Percentiles rank a stretch among this genome's conserved stretches.
Evolutionary conservation across 2,888 invertebrate species (phyloP).

Genomic region (Myopa testacea): DNA sequence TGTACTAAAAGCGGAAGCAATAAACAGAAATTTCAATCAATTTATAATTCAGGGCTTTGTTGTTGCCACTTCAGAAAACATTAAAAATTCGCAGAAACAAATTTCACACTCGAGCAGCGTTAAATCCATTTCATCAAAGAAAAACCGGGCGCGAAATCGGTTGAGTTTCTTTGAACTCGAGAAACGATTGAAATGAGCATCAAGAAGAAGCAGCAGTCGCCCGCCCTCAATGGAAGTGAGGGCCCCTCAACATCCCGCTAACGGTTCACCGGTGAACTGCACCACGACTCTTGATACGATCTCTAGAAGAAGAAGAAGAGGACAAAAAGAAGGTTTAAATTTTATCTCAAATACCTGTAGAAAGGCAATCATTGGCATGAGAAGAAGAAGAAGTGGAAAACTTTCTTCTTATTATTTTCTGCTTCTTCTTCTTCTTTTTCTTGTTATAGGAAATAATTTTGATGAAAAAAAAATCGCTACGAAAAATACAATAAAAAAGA

Average conservation of each 20-base stretch:
- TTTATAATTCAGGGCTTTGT: slow-evolving; percentile 13
- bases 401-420: too few relatives aligned
- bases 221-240: not conserved
- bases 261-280: too few relatives aligned
- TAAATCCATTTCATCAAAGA: slow-evolving; percentile 19
- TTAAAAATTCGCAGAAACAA: slow-evolving; percentile 26
- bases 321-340: not conserved
- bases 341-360: slow-evolving; percentile 4
- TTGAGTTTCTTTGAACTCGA: slow-evolving; percentile 4
- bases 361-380: not conserved
- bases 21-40: slow-evolving; percentile 18
- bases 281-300: too few relatives aligned
- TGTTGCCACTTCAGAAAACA: slow-evolving; percentile 12
- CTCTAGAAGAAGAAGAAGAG: too few relatives aligned
- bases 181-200: slow-evolving; percentile 1
- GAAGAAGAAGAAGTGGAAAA: too few relatives aligned
- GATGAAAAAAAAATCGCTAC: not conserved
- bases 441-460: not conserved
- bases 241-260: too few relatives aligned
- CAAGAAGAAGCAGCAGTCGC: not conserved
- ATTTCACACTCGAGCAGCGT: slow-evolving; percentile 30
- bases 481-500: slow-evolving; percentile 2
- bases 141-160: not conserved
- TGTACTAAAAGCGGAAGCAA: not conserved
- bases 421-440: not conserved